These are phyloP conservation scores for Epizoanthus scotinus DNA, from an alignment of 92 coral and sea anemone genomes.

Conservation along the genomic window DNA sequence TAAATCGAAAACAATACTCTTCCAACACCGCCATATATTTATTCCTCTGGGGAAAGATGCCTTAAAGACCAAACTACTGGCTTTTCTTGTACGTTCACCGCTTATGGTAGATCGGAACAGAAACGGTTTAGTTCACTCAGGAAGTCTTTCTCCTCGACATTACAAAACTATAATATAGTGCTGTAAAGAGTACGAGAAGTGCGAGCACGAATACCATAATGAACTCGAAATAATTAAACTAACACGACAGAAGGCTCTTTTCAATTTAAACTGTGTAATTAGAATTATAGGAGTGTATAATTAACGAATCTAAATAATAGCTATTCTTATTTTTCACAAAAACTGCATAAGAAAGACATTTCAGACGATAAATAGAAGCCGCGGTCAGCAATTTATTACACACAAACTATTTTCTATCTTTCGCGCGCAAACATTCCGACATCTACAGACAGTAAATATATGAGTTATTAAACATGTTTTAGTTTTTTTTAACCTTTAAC, in stretches of 20 bases:
- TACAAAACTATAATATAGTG: too few species aligned
- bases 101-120: background rate
- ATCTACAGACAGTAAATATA: too few species aligned
- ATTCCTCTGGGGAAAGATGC: constrained; percentile 1
- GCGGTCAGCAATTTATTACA: background rate
- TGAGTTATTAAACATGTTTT: too few species aligned
- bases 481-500: too few species aligned
- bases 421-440: background rate
- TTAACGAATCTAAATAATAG: constrained; percentile 36
- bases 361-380: background rate
- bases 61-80: constrained; percentile 8
- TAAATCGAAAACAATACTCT: constrained; percentile 33
- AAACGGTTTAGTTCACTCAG: background rate
- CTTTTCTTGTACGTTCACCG: background rate
- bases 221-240: background rate
- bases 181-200: background rate
- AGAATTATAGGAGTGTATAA: constrained; percentile 55
- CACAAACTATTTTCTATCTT: background rate
- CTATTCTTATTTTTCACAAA: constrained; percentile 6
- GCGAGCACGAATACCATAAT: background rate
- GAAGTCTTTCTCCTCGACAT: background rate
- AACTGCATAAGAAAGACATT: background rate
- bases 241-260: constrained; percentile 2
- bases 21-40: constrained; percentile 25
- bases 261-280: constrained; percentile 41